Evolutionary conservation across 2,797 vertebrate species (phyloP), one percentile per base, ranked within the genome.

Genomic region (Gallinago nigripennis): DNA sequence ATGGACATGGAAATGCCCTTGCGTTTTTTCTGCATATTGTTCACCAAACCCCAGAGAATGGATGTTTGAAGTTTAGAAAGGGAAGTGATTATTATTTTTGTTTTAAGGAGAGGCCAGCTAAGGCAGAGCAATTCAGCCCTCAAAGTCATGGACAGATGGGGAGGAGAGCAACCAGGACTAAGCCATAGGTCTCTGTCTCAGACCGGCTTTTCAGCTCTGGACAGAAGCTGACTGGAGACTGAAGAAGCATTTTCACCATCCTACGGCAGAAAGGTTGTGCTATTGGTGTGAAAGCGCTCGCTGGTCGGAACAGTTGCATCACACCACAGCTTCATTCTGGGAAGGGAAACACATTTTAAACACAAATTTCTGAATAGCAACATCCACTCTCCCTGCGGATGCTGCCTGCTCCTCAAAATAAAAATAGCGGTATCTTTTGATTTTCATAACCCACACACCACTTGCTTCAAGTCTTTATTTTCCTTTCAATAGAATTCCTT

Each of bases 231-330:
- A 4, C 7, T 15, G 6, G 23, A 28, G 45, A 12, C 65, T 77
- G 20, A 70, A 76, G 43, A 76, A 82, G 10, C 27, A 12, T 4
- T 87, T 82, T 78, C 61, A 58, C 57, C 43, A 12, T 6, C 39
- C 46, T 56, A 31, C 7, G 27, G 18, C 13, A 61, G 30, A 28
- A 71, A 63, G 20, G 16, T 8, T 50, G 58, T 86, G 57, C 41
- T 37, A 0, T 28, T 78, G 91, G 56, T 2, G 1, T 2, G 12
- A 50, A 71, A 78, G 19, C 4, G 0, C 17, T 33, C 19, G 0
- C 73, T 69, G 77, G 25, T 45, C 0, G 12, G 79, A 76, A 13
- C 43, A 79, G 28, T 76, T 71, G 39, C 65, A 58, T 93, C 91
- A 78, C 50, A 30, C 48, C 77, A 39, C 1, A 1, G 25, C 2